These are phyloP conservation scores for Acrobasis repandana DNA, from an alignment of 2,888 invertebrate genomes.

Conservation along the genomic window DNA sequence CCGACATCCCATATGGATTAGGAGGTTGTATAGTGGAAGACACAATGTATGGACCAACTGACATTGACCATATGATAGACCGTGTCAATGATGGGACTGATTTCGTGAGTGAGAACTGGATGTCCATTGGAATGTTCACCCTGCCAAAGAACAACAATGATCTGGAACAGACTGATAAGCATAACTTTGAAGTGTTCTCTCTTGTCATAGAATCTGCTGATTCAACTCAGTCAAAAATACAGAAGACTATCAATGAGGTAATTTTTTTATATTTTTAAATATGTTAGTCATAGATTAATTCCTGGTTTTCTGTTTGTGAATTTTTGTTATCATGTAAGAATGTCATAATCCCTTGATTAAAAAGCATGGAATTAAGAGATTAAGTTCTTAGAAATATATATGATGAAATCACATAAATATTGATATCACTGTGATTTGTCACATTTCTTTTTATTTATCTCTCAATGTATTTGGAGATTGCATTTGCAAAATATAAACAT, in stretches of 20 bases:
- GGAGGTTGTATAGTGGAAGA: slow-evolving; percentile 76
- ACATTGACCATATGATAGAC: slow-evolving; percentile 55
- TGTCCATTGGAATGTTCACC: slow-evolving; percentile 68
- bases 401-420: no score
- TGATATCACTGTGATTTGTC: no score
- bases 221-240: slow-evolving; percentile 63
- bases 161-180: slow-evolving; percentile 36
- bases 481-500: no score
- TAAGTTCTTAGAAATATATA: no score
- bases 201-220: slow-evolving; percentile 61
- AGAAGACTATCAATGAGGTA: slow-evolving; percentile 63
- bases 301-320: background rate
- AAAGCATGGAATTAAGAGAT: no score
- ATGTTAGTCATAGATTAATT: background rate
- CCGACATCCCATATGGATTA: slow-evolving; percentile 67
- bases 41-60: slow-evolving; percentile 49
- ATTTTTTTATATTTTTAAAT: slow-evolving; percentile 5
- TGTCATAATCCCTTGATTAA: no score
- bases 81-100: slow-evolving; percentile 49
- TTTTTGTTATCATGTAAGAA: background rate
- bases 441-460: no score
- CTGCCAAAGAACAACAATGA: slow-evolving; percentile 48
- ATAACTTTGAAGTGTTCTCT: slow-evolving; percentile 69
- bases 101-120: slow-evolving; percentile 60
- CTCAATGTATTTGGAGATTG: no score